A percentile compares a stretch with the other conserved stretches of the same genome.
Evolutionary conservation across 2,113 vertebrate genomes (phyloP).

Genomic region (Lycocorax pyrrhopterus): DNA sequence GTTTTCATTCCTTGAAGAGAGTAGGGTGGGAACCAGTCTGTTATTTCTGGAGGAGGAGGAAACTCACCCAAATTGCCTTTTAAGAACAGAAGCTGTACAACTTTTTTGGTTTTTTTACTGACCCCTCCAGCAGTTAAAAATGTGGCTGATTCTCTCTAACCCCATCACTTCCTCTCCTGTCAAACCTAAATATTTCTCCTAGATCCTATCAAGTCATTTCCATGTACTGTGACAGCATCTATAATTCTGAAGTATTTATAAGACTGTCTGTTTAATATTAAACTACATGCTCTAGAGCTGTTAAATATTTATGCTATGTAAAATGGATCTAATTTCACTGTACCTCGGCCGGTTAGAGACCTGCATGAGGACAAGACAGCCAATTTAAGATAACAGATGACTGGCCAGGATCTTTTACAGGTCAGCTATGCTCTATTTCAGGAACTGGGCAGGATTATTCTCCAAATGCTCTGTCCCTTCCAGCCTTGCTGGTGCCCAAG

Average conservation of each 20-base stretch:
- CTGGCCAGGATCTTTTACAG: neutral
- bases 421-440: neutral
- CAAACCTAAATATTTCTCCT: constrained; percentile 40
- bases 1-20: constrained; percentile 35
- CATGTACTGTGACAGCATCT: constrained; percentile 31
- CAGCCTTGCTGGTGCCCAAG: neutral
- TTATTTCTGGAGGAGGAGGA: constrained; percentile 26
- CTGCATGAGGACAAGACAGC: neutral
- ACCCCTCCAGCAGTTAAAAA: neutral
- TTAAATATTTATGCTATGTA: constrained; percentile 42
- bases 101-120: neutral
- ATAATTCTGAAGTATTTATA: constrained; percentile 52
- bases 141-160: neutral
- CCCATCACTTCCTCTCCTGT: constrained; percentile 17
- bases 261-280: constrained; percentile 50
- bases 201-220: constrained; percentile 24
- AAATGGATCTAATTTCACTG: constrained; percentile 37
- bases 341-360: neutral
- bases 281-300: constrained; percentile 16
- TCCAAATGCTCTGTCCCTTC: neutral
- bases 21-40: neutral
- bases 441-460: neutral
- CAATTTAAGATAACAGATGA: neutral
- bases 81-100: neutral
- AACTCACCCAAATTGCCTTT: constrained; percentile 10